These are phyloP conservation scores for Brenthis daphne DNA, from an alignment of 2,888 invertebrate genomes.

Conservation along the genomic window DNA sequence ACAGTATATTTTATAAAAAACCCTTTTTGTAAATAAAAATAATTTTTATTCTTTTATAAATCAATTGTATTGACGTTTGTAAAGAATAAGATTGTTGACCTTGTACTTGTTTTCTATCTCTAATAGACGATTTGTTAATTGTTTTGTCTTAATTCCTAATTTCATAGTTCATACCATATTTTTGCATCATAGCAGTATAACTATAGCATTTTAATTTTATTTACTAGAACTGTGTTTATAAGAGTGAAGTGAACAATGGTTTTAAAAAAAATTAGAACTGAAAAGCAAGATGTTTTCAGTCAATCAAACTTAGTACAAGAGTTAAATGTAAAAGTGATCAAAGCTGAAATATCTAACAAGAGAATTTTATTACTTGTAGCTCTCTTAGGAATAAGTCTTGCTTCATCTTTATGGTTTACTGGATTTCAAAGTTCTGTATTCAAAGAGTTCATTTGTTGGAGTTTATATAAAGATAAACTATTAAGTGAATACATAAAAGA, in stretches of 20 bases:
- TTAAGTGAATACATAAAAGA: slow-evolving; percentile 1
- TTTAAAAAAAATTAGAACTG: slow-evolving; percentile 22
- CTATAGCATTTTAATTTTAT: no score
- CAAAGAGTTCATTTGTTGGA: slow-evolving; percentile 17
- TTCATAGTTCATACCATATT: neutral
- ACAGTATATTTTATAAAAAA: no score
- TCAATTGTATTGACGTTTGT: slow-evolving; percentile 7
- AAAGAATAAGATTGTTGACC: slow-evolving; percentile 9
- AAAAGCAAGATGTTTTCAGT: slow-evolving; percentile 8
- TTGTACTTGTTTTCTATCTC: slow-evolving; percentile 3
- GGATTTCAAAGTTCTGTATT: slow-evolving; percentile 1
- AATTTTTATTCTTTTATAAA: no score
- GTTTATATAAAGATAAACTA: slow-evolving; percentile 12
- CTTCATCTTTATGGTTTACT: neutral
- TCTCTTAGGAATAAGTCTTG: neutral
- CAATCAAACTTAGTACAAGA: neutral
- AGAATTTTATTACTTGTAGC: slow-evolving; percentile 3
- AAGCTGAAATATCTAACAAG: slow-evolving; percentile 9
- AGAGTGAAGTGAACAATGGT: slow-evolving; percentile 14
- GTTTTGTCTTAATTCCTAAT: slow-evolving; percentile 1
- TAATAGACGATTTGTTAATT: neutral
- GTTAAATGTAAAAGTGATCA: neutral
- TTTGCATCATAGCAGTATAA: no score
- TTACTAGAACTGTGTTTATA: no score
- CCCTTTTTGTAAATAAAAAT: no score